These are phyloP conservation scores for Eupeodes latifasciatus DNA, from an alignment of 2,888 invertebrate species.

Conservation along the genomic window DNA sequence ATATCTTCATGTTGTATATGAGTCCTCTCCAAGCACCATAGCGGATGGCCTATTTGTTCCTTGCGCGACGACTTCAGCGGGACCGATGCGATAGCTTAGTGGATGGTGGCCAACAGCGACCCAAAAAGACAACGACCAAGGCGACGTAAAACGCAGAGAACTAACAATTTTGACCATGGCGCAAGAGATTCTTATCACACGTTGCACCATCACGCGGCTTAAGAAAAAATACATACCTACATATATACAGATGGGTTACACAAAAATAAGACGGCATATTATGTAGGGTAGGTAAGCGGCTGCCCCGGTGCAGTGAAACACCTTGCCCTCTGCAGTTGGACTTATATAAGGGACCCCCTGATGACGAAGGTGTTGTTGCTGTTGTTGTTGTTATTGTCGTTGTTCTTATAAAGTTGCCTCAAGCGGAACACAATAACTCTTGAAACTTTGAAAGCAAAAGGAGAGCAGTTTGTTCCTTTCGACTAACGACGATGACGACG, in stretches of 20 bases:
- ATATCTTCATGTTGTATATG: conserved; percentile 63
- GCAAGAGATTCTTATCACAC: conserved; percentile 70
- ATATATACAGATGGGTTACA: conserved; percentile 18
- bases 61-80: conserved; percentile 11
- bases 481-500: conserved; percentile 28
- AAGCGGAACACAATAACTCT: conserved; percentile 77
- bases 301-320: conserved; percentile 59
- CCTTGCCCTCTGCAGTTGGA: conserved; percentile 72
- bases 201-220: conserved; percentile 59
- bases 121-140: conserved; percentile 16
- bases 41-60: conserved; percentile 60
- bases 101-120: conserved; percentile 3
- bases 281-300: neutral
- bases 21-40: neutral
- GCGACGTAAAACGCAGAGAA: conserved; percentile 23
- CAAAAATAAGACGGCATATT: neutral
- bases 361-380: conserved; percentile 25
- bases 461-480: conserved; percentile 64
- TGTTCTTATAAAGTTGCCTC: conserved; percentile 60
- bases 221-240: conserved; percentile 10
- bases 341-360: conserved; percentile 10
- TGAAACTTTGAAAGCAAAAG: conserved; percentile 49
- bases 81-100: neutral
- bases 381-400: conserved; percentile 39
- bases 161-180: conserved; percentile 71